Percentiles rank a stretch among this genome's conserved stretches.
These are phyloP conservation scores for Cathartes aura DNA, from an alignment of 2,113 vertebrate species.

Conservation along the genomic window DNA sequence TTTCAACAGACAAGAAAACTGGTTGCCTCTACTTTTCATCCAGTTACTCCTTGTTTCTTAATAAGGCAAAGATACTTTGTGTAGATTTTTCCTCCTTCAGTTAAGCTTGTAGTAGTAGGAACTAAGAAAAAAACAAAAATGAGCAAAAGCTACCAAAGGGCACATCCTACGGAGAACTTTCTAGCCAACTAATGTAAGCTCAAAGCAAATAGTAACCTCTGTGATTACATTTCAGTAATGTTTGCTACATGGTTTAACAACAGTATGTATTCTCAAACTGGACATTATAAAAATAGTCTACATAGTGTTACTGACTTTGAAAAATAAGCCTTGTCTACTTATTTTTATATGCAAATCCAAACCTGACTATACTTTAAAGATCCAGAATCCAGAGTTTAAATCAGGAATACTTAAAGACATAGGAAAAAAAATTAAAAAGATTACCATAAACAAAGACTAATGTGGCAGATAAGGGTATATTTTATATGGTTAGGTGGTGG, in stretches of 20 bases:
- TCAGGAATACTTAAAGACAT: neutral
- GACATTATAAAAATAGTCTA: neutral
- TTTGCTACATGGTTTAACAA: neutral
- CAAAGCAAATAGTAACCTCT: neutral
- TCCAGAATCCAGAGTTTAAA: neutral
- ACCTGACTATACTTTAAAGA: neutral
- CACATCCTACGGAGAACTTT: neutral
- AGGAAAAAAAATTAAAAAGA: neutral
- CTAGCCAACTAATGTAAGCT: neutral
- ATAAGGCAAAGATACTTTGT: neutral
- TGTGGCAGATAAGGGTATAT: neutral
- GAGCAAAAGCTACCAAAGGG: neutral
- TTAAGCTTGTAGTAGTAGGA: neutral
- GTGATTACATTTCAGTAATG: neutral
- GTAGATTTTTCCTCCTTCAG: neutral
- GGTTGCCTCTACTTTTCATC: neutral
- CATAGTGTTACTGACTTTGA: neutral
- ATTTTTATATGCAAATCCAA: neutral
- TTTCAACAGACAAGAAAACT: neutral
- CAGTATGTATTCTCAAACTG: neutral
- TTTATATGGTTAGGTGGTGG: neutral
- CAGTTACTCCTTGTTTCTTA: neutral
- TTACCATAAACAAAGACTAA: neutral
- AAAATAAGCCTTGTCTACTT: neutral
- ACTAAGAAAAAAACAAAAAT: neutral